Percentiles rank a stretch among this genome's conserved stretches.
phyloP scores from a whole-genome alignment of 2,113 vertebrate species.

The Gobiocypris rarus region DNA sequence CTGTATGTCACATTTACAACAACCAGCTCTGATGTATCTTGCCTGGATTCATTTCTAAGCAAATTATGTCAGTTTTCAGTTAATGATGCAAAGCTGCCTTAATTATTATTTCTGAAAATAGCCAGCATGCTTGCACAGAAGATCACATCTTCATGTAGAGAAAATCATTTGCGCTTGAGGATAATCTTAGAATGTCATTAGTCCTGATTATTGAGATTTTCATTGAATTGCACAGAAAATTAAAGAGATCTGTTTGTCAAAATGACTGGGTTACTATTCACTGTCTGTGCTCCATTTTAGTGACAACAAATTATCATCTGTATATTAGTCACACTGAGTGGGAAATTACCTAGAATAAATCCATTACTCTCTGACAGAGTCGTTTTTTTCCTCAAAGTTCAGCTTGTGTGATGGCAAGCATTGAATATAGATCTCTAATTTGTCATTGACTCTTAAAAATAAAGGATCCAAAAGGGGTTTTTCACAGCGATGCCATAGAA shows the following conservation, averaged over 20 bases:
- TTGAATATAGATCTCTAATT: background rate
- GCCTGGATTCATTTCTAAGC: background rate
- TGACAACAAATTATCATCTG: background rate
- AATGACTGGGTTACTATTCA: background rate
- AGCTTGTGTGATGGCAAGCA: no score
- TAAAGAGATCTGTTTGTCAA: background rate
- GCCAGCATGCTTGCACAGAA: background rate
- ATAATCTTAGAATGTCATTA: background rate
- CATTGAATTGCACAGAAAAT: background rate
- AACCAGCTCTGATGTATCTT: background rate
- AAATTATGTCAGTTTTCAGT: background rate
- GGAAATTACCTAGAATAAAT: background rate
- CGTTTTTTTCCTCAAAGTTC: background rate
- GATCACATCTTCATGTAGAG: background rate
- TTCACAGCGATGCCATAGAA: no score
- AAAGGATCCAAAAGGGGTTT: no score
- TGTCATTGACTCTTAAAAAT: background rate
- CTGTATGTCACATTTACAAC: background rate
- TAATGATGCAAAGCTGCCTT: background rate
- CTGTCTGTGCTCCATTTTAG: background rate
- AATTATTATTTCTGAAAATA: background rate
- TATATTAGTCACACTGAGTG: background rate
- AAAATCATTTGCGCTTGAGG: constrained; percentile 1
- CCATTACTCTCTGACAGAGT: background rate
- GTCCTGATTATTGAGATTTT: background rate